These are phyloP conservation scores for Akabosia matsudoensis DNA, from an alignment of 1,140 invertebrate genomes.

Conservation along the genomic window DNA sequence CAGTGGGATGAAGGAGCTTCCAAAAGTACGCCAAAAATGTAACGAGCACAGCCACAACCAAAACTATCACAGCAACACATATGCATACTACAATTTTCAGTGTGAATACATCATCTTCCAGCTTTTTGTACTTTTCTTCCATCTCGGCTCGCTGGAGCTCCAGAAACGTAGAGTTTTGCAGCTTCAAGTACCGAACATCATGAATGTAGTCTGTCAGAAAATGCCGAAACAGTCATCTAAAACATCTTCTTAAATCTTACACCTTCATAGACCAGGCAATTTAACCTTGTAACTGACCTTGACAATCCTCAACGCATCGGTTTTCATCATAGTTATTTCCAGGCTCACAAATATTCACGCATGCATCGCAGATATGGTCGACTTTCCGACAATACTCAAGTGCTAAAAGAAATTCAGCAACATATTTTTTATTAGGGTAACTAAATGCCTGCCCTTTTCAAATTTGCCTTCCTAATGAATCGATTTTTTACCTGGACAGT, in stretches of 20 bases:
- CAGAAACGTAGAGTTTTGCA: not conserved
- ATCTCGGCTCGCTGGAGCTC: not conserved
- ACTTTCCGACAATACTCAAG: not conserved
- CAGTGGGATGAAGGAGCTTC: not conserved
- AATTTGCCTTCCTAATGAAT: not conserved
- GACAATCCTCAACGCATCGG: conserved; percentile 25
- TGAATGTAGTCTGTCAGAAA: conserved; percentile 33
- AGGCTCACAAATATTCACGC: conserved; percentile 8
- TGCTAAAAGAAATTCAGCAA: not conserved
- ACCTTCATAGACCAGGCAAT: not conserved
- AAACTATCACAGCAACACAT: conserved; percentile 4
- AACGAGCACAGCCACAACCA: conserved; percentile 4
- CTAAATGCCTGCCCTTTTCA: no score
- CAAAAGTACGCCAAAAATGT: conserved; percentile 11
- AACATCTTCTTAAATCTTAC: no score
- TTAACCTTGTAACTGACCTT: conserved; percentile 22
- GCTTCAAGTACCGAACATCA: conserved; percentile 20
- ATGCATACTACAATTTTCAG: conserved; percentile 28
- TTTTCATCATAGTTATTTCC: conserved; percentile 25
- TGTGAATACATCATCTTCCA: conserved; percentile 22
- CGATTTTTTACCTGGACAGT: not conserved
- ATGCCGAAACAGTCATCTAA: no score
- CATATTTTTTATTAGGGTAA: no score
- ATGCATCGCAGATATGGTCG: not conserved
- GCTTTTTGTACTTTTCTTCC: conserved; percentile 9